Percentiles rank a stretch among this genome's conserved stretches.
phyloP scores from a whole-genome alignment of 2,888 invertebrate genomes.

The Bursaphelenchus okinawaensis region DNA sequence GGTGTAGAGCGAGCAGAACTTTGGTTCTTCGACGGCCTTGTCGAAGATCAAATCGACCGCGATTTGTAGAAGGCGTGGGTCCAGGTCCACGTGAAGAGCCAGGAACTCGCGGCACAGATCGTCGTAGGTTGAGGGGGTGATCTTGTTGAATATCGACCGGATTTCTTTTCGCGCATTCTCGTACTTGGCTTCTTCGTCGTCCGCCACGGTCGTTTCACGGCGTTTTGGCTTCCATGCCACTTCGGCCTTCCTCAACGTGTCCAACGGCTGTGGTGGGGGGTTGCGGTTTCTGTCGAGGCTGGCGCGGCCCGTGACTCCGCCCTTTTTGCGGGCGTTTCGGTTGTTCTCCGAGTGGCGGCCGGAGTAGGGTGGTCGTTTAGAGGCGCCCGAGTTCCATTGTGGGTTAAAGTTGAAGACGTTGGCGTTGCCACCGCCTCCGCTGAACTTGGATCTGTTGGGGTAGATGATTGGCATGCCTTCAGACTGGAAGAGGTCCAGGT shows the following conservation, averaged over 20 bases:
- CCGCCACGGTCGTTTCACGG: slow-evolving; percentile 2
- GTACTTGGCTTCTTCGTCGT: slow-evolving; percentile 14
- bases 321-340: background rate
- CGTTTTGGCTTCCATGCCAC: slow-evolving; percentile 30
- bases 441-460: slow-evolving; percentile 2
- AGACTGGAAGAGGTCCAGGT: background rate
- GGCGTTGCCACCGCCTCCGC: background rate
- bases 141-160: slow-evolving; percentile 38
- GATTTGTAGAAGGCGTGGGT: slow-evolving; percentile 14
- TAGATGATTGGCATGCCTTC: background rate
- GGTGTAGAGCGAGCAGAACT: slow-evolving; percentile 36
- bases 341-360: background rate
- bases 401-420: slow-evolving; percentile 1
- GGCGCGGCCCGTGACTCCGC: background rate
- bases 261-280: slow-evolving; percentile 6
- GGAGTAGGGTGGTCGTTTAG: background rate
- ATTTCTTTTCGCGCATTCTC: slow-evolving; percentile 21
- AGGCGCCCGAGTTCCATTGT: background rate
- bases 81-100: slow-evolving; percentile 14
- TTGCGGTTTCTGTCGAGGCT: background rate
- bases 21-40: slow-evolving; percentile 41
- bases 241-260: slow-evolving; percentile 19
- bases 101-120: slow-evolving; percentile 30
- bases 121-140: slow-evolving; percentile 33
- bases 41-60: slow-evolving; percentile 33